These are phyloP conservation scores for Oreochromis niloticus DNA, from an alignment of 2,113 vertebrate genomes.

Conservation along the genomic window DNA sequence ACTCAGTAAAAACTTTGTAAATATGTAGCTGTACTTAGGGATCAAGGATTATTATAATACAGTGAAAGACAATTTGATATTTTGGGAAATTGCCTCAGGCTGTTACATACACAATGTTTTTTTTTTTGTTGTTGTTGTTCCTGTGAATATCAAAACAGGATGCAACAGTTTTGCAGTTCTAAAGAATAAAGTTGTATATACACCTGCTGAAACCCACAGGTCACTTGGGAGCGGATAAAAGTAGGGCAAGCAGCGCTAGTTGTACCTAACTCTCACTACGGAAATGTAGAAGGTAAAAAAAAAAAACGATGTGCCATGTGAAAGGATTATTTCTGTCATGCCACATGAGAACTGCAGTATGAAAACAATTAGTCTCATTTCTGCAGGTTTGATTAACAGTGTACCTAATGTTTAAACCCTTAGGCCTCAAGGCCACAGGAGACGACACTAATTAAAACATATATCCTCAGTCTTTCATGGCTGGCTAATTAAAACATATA, in stretches of 20 bases:
- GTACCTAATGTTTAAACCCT: constrained; percentile 45
- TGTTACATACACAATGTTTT: not conserved
- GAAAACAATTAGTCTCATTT: constrained; percentile 71
- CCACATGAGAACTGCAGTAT: constrained; percentile 32
- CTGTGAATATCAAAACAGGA: constrained; percentile 15
- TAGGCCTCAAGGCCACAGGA: constrained; percentile 42
- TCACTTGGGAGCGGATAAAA: constrained; percentile 39
- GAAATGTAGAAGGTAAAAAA: not conserved
- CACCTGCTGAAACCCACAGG: constrained; percentile 13
- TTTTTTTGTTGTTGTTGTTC: not conserved
- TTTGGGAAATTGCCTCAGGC: not conserved
- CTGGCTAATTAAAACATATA: constrained; percentile 69
- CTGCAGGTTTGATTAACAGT: constrained; percentile 66
- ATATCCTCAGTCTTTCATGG: constrained; percentile 40
- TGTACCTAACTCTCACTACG: not conserved
- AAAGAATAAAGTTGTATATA: not conserved
- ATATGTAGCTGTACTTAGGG: not conserved
- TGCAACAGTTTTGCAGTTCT: not conserved
- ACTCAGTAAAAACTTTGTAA: not conserved
- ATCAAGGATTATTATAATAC: not conserved
- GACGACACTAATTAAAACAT: constrained; percentile 68
- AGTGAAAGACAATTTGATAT: not conserved
- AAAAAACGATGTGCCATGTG: not conserved
- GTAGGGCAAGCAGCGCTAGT: constrained; percentile 32
- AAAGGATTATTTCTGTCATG: constrained; percentile 46